Evolutionary conservation across 2,113 vertebrate species (phyloP).

Genomic region (Chaetorhynchus papuensis): DNA sequence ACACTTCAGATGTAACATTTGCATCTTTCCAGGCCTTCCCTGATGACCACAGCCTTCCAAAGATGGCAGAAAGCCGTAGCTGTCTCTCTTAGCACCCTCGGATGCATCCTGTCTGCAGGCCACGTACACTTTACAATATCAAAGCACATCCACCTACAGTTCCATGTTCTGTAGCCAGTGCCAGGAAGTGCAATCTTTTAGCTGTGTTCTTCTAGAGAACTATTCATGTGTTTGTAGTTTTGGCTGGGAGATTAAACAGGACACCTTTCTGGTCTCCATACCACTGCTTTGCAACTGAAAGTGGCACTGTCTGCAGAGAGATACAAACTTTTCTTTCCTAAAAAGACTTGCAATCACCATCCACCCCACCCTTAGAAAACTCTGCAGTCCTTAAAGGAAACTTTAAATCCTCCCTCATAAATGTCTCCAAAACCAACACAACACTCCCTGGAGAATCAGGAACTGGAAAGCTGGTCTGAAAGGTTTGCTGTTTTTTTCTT

Average conservation of each 20-base stretch:
- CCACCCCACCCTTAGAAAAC: background rate
- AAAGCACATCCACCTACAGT: background rate
- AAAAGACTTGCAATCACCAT: background rate
- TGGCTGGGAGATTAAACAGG: background rate
- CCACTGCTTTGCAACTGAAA: background rate
- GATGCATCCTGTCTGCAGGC: background rate
- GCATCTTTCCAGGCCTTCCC: background rate
- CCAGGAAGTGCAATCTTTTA: background rate
- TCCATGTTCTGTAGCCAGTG: background rate
- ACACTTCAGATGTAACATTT: background rate
- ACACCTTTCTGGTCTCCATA: background rate
- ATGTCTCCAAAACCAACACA: conserved; percentile 28
- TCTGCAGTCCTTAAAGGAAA: background rate
- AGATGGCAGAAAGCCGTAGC: background rate
- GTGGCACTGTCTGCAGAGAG: background rate
- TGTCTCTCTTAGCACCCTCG: background rate
- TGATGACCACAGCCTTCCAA: background rate
- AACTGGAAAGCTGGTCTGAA: background rate
- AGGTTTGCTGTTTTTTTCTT: background rate
- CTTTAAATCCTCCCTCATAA: background rate
- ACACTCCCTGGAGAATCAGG: background rate
- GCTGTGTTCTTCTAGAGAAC: background rate
- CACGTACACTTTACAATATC: background rate
- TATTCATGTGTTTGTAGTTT: background rate
- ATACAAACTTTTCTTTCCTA: background rate